A percentile compares a stretch with the other conserved stretches of the same genome.
phyloP scores from a whole-genome alignment of 2,888 invertebrate species.

The Epinotia demarniana region DNA sequence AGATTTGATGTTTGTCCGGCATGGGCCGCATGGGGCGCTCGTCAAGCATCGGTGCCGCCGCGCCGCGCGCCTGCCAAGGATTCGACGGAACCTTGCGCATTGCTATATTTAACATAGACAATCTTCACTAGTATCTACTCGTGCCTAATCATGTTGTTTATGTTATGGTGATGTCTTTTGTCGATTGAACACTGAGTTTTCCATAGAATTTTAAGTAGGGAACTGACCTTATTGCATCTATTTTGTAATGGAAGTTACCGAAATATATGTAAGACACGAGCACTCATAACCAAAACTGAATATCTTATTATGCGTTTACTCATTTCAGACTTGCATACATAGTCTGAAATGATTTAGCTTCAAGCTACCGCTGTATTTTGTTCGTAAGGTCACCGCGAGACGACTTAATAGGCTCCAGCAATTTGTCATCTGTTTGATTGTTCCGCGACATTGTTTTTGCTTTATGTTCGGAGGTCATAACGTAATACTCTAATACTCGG shows the following conservation, averaged over 20 bases:
- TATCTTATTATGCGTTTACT: background rate
- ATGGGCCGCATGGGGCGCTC: constrained; percentile 52
- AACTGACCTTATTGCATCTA: constrained; percentile 9
- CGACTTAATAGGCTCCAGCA: constrained; percentile 34
- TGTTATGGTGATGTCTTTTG: constrained; percentile 11
- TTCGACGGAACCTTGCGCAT: constrained; percentile 44
- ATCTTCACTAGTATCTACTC: constrained; percentile 23
- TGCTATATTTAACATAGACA: constrained; percentile 30
- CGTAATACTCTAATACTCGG: constrained; percentile 29
- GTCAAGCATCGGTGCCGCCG: constrained; percentile 60
- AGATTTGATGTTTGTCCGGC: constrained; percentile 59
- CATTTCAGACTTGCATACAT: background rate
- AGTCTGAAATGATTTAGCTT: constrained; percentile 24
- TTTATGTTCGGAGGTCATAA: constrained; percentile 33
- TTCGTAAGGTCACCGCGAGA: constrained; percentile 30
- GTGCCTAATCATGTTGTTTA: constrained; percentile 25
- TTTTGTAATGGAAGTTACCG: constrained; percentile 1
- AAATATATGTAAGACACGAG: background rate
- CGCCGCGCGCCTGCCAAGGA: constrained; percentile 53
- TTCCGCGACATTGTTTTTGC: constrained; percentile 44
- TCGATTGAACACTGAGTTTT: constrained; percentile 7
- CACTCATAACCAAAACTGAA: background rate
- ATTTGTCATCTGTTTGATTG: constrained; percentile 42
- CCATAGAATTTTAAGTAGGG: constrained; percentile 13
- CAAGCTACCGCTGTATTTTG: background rate